These are phyloP conservation scores for Drosophila sucinea DNA, from an alignment of 1,140 invertebrate genomes.

Conservation along the genomic window DNA sequence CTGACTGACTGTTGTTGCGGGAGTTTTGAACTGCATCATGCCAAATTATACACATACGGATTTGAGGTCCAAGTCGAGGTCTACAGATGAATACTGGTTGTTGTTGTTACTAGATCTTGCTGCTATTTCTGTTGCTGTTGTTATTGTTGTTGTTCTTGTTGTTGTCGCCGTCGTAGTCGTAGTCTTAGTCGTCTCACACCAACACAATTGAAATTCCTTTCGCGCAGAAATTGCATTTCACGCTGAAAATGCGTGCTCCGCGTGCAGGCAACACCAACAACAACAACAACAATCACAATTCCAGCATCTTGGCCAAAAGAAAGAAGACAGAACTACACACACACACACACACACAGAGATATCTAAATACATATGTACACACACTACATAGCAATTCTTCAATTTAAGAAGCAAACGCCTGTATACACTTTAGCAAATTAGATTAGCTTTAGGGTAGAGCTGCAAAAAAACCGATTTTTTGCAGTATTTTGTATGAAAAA, in stretches of 20 bases:
- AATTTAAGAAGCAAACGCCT: neutral
- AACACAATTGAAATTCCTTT: constrained; percentile 82
- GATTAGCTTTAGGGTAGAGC: neutral
- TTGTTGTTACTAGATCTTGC: constrained; percentile 3
- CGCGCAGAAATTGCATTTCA: constrained; percentile 83
- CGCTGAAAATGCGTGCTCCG: constrained; percentile 83
- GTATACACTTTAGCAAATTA: neutral
- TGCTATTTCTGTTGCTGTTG: neutral
- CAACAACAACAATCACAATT: constrained; percentile 35
- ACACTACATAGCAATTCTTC: neutral
- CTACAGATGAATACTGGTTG: constrained; percentile 16
- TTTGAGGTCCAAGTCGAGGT: constrained; percentile 14
- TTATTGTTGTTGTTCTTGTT: constrained; percentile 7
- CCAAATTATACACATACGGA: constrained; percentile 37
- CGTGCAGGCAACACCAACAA: constrained; percentile 67
- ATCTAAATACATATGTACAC: neutral
- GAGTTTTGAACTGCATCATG: constrained; percentile 48
- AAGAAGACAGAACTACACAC: constrained; percentile 14
- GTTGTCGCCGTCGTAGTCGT: neutral
- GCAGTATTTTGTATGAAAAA: too few relatives aligned
- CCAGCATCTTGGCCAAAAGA: constrained; percentile 28
- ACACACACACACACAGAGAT: neutral
- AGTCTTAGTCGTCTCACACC: constrained; percentile 46
- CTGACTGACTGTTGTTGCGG: constrained; percentile 59
- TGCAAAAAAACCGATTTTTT: too few relatives aligned